Evolutionary conservation across 1,140 invertebrate genomes (phyloP).

Genomic region (Drosophila sproati): DNA sequence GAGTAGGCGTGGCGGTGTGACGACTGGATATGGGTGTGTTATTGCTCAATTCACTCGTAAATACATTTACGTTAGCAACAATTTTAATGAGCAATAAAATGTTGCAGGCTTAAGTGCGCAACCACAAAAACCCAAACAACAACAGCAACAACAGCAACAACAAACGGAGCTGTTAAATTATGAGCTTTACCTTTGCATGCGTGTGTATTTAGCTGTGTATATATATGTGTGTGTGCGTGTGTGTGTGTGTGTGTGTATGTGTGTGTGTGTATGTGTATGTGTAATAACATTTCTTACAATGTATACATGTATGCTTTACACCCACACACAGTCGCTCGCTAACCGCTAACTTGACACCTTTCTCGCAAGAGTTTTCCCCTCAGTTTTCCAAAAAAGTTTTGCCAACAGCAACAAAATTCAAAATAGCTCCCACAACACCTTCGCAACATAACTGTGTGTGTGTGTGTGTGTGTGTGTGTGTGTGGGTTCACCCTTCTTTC

Average conservation of each 20-base stretch:
- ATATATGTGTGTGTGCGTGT: no score
- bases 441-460: slow-evolving; percentile 11
- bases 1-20: no score
- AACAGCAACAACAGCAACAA: slow-evolving; percentile 10
- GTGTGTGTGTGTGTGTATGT: slow-evolving; percentile 11
- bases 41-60: slow-evolving; percentile 21
- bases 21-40: no score
- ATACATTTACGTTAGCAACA: slow-evolving; percentile 52
- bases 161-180: slow-evolving; percentile 11
- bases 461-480: slow-evolving; percentile 1
- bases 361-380: slow-evolving; percentile 33
- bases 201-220: neutral
- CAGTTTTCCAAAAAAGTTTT: slow-evolving; percentile 41
- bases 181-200: neutral
- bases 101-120: slow-evolving; percentile 66
- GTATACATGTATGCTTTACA: no score
- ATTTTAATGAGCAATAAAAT: slow-evolving; percentile 77
- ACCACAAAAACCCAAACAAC: neutral
- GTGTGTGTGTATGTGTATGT: slow-evolving; percentile 7
- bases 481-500: slow-evolving; percentile 15
- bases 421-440: slow-evolving; percentile 34
- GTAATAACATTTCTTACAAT: neutral
- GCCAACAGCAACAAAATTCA: slow-evolving; percentile 18
- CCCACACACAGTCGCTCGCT: neutral
- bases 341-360: slow-evolving; percentile 41